Evolutionary conservation across 2,888 invertebrate species (phyloP).

Genomic region (Sycophila texana): DNA sequence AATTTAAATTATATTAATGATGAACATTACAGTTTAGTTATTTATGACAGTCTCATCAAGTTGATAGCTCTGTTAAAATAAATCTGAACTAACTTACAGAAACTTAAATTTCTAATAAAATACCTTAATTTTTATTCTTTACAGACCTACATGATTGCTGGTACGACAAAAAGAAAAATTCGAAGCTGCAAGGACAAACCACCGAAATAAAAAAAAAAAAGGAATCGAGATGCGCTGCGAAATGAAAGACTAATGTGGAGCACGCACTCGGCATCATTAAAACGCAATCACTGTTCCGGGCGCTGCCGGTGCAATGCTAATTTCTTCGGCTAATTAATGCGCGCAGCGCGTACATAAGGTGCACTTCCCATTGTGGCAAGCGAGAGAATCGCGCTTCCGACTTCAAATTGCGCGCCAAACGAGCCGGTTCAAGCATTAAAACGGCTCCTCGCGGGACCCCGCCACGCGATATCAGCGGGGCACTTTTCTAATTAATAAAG

Average conservation of each 20-base stretch:
- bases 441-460: background rate
- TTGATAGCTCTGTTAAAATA: no score
- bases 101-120: no score
- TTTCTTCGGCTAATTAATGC: constrained; percentile 73
- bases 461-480: constrained; percentile 7
- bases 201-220: background rate
- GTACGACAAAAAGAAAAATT: background rate
- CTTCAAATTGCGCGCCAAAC: constrained; percentile 15
- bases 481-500: constrained; percentile 25
- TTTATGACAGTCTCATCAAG: no score
- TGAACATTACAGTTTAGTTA: no score
- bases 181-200: background rate
- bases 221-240: constrained; percentile 43
- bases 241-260: constrained; percentile 59
- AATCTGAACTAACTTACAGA: no score
- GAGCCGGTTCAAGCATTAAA: constrained; percentile 33
- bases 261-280: constrained; percentile 70
- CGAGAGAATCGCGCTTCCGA: constrained; percentile 6
- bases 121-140: no score
- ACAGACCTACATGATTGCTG: no score
- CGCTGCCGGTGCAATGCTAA: constrained; percentile 66
- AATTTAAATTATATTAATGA: no score
- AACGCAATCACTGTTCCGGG: constrained; percentile 70
- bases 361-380: constrained; percentile 65
- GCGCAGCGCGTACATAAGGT: constrained; percentile 54